Evolutionary conservation across 2,113 vertebrate species (phyloP).

Genomic region (Bos javanicus): DNA sequence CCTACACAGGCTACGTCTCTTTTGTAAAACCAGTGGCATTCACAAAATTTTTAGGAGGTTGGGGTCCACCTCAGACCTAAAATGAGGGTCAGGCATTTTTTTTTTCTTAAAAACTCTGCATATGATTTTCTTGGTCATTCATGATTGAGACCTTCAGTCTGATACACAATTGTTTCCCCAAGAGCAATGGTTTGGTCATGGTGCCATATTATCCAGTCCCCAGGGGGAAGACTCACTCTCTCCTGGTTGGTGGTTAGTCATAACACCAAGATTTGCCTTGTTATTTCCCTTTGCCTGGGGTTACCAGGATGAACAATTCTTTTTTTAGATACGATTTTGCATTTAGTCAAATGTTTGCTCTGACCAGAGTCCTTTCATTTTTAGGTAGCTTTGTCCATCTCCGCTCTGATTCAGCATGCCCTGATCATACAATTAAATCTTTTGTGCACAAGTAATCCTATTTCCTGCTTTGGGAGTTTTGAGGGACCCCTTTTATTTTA

Average conservation of each 20-base stretch:
- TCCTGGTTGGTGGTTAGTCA: not conserved
- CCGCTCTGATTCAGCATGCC: not conserved
- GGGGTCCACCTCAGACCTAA: not conserved
- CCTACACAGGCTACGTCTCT: not conserved
- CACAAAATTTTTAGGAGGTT: not conserved
- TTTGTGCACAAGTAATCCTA: not conserved
- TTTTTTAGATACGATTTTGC: not conserved
- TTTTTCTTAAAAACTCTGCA: not conserved
- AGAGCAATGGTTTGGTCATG: not conserved
- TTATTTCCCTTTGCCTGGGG: not conserved
- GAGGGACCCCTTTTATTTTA: slow-evolving; percentile 5
- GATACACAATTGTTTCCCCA: not conserved
- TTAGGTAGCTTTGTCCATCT: not conserved
- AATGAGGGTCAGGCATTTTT: not conserved
- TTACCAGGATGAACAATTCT: not conserved
- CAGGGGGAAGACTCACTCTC: not conserved
- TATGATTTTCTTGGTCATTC: not conserved
- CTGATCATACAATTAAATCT: not conserved
- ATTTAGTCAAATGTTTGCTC: not conserved
- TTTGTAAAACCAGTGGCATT: not conserved
- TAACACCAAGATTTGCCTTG: not conserved
- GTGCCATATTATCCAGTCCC: not conserved
- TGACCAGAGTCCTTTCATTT: not conserved
- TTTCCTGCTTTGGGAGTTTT: slow-evolving; percentile 5
- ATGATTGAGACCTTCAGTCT: not conserved